Percentiles rank a stretch among this genome's conserved stretches.
phyloP scores from a whole-genome alignment of 2,888 invertebrate species.

The Drosophila robusta region DNA sequence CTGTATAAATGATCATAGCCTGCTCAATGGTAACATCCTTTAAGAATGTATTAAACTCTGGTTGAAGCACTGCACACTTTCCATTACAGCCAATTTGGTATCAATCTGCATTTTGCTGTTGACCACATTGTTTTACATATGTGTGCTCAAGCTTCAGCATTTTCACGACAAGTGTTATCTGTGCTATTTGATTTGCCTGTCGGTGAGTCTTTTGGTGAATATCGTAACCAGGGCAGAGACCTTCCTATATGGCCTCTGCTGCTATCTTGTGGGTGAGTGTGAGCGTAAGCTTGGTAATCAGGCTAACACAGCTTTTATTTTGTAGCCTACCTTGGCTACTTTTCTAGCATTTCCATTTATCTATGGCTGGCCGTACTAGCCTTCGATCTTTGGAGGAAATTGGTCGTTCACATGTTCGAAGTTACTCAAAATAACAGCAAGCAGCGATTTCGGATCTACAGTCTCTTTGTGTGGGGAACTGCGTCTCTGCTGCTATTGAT shows the following conservation, averaged over 20 bases:
- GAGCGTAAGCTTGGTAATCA: not conserved
- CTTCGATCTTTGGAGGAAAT: conserved; percentile 90
- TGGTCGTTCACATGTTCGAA: conserved; percentile 47
- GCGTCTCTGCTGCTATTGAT: conserved; percentile 53
- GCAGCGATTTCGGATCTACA: conserved; percentile 69
- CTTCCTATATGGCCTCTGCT: conserved; percentile 84
- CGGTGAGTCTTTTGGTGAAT: conserved; percentile 85
- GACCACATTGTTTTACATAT: conserved; percentile 87
- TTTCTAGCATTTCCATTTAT: conserved; percentile 91
- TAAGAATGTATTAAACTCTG: not conserved
- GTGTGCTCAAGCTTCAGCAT: conserved; percentile 89
- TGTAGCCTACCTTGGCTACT: conserved; percentile 85
- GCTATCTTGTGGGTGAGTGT: not conserved
- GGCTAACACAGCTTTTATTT: not conserved
- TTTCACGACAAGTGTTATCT: conserved; percentile 90
- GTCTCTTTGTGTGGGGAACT: conserved; percentile 73
- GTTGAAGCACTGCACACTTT: not conserved
- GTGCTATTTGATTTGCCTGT: conserved; percentile 89
- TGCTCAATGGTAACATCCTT: not conserved
- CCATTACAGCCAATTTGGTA: not conserved
- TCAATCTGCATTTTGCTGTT: not conserved
- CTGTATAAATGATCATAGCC: not conserved
- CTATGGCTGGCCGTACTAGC: conserved; percentile 95
- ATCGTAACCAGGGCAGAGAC: conserved; percentile 74
- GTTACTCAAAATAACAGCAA: conserved; percentile 46